phyloP scores from a whole-genome alignment of 2,113 vertebrate species.

The Antechinus stuartii region DNA sequence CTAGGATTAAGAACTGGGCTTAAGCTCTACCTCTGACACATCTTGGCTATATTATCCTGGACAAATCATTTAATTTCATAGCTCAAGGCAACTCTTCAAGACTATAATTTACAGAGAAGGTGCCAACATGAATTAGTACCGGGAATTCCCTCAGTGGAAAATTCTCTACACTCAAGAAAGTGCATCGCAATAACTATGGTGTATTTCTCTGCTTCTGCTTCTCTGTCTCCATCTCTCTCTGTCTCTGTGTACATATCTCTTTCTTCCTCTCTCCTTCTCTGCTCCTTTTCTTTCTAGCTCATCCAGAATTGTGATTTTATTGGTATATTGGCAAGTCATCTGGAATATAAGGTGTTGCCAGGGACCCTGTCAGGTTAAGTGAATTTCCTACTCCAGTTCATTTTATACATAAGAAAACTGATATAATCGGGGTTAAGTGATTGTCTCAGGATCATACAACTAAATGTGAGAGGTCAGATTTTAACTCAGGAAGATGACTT shows the following conservation, averaged over 20 bases:
- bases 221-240: neutral
- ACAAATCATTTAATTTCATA: neutral
- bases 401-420: neutral
- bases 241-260: neutral
- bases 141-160: neutral
- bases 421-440: neutral
- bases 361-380: neutral
- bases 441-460: neutral
- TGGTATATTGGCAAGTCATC: neutral
- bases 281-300: neutral
- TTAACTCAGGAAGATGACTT: neutral
- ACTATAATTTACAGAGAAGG: neutral
- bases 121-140: neutral
- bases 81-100: neutral
- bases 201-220: neutral
- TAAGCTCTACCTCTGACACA: neutral
- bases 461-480: neutral
- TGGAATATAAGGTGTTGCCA: neutral
- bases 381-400: neutral
- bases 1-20: neutral
- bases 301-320: neutral
- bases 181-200: neutral
- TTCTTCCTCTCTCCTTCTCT: neutral
- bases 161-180: neutral
- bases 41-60: neutral